Base-by-base conservation (phyloP, 2,797 vertebrate genomes). In the Propithecus deckenii region DNA sequence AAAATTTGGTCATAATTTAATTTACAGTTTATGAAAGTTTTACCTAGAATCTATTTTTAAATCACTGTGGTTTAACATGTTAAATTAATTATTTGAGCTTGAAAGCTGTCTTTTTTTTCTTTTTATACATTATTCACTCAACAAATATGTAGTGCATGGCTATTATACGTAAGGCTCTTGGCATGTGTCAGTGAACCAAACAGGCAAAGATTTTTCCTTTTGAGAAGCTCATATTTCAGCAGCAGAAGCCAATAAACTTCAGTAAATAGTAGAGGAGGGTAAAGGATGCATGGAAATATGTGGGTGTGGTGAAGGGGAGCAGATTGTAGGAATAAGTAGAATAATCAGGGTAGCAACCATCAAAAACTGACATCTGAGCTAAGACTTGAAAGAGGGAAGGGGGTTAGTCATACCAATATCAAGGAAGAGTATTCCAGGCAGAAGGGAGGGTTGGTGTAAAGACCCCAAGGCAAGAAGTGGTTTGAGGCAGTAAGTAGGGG, bases 31-130 rank as follows among this genome's bases (percentile, higher is more conserved):
- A 22, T 90, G 92, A 59, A 18, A 41, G 1, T 89, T 1, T 91
- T 93, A 80, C 18, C 9, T 80, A 71, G 17, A 25, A n/a, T 91
- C 11, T 83, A 8, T 63, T 86, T 46, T 46, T 78, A 57, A 96
- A 74, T 95, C 28, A 85, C 25, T 86, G 0, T 87, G 3, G 80
- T 91, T 95, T 85, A 91, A 1, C 41, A 46, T 85, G 7, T 87
- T 84, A 83, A 81, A 72, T 81, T 97, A 43, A 11, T 43, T 76
- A 63, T 15, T 76, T 9, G 78, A 91, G 59, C 14, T 93, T 86
- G 28, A 89, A 78, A 41, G 61, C 6, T 43, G 23, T 12, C 80
- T 83, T 85, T 90, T 75, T 32, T 7, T 41, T 12, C 25, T 78
- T 95, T 86, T 48, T 59, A 41, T 43, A 83, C 74, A 43, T 46